These are phyloP conservation scores for Gadus macrocephalus DNA, from an alignment of 2,113 vertebrate genomes.

Conservation along the genomic window DNA sequence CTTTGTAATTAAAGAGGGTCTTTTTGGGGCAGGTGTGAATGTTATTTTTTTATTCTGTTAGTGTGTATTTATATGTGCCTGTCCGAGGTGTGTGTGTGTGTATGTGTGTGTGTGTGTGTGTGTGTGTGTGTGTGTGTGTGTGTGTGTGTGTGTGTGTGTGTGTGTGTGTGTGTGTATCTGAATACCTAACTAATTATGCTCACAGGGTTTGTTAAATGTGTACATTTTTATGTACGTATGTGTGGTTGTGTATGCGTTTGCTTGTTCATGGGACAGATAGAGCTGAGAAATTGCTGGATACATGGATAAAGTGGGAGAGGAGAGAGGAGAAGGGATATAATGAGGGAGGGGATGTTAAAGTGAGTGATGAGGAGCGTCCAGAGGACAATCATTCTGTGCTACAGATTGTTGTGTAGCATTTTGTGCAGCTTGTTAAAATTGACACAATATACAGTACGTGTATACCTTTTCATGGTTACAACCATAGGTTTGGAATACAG, in stretches of 20 bases:
- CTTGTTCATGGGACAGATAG: background rate
- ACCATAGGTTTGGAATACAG: background rate
- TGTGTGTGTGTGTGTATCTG: conserved; percentile 10
- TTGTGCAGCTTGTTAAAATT: background rate
- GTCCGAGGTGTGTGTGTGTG: conserved; percentile 2
- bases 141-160: background rate
- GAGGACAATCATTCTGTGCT: conserved; percentile 39
- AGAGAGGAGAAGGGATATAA: background rate
- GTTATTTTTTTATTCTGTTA: background rate
- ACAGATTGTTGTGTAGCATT: conserved; percentile 1
- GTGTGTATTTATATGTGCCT: conserved; percentile 31
- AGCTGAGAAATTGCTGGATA: no score
- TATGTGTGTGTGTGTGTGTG: background rate
- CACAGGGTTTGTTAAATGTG: conserved; percentile 18
- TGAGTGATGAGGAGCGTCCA: conserved; percentile 14
- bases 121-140: conserved; percentile 6
- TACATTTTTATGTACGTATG: conserved; percentile 8
- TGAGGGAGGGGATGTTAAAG: background rate
- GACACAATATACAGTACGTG: background rate
- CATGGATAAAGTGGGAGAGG: background rate
- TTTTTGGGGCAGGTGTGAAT: no score
- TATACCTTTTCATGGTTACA: background rate
- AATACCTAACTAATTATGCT: background rate
- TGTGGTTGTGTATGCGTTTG: conserved; percentile 29
- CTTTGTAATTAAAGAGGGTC: conserved; percentile 15